Percentiles rank a stretch among this genome's conserved stretches.
Evolutionary conservation across 1,140 invertebrate species (phyloP).

Genomic region (Odontomachus brunneus): DNA sequence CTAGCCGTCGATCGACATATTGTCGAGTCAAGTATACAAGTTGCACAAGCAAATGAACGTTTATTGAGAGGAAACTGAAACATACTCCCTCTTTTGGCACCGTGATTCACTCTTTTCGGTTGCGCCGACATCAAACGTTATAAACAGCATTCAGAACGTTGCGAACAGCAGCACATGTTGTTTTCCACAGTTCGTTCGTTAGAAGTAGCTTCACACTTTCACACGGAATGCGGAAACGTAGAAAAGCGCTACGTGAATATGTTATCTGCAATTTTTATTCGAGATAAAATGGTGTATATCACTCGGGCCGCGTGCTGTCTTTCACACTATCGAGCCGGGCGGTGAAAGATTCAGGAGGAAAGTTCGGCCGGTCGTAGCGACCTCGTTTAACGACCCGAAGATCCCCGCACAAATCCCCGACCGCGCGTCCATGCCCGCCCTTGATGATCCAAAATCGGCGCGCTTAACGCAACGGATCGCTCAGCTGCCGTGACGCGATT

Average conservation of each 20-base stretch:
- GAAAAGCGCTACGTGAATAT: no score
- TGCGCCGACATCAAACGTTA: no score
- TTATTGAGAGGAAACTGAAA: no score
- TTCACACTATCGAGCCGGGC: not conserved
- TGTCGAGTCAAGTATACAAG: not conserved
- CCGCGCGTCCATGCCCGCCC: constrained; percentile 1
- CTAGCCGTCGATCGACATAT: constrained; percentile 3
- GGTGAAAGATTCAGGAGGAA: not conserved
- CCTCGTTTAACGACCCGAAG: constrained; percentile 37
- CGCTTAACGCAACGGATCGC: constrained; percentile 39
- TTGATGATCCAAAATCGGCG: constrained; percentile 3
- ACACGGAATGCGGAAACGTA: not conserved
- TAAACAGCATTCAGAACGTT: no score
- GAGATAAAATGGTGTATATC: not conserved
- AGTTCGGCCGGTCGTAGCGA: not conserved
- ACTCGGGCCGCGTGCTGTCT: not conserved
- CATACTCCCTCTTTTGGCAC: not conserved
- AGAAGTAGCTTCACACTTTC: no score
- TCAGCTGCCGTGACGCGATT: constrained; percentile 46
- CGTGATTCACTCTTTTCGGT: no score
- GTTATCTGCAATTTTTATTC: not conserved
- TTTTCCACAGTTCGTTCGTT: no score
- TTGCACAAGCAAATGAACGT: not conserved
- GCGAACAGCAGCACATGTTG: no score
- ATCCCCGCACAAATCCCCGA: constrained; percentile 23